These are phyloP conservation scores for Syritta pipiens DNA, from an alignment of 2,888 invertebrate genomes.

Conservation along the genomic window DNA sequence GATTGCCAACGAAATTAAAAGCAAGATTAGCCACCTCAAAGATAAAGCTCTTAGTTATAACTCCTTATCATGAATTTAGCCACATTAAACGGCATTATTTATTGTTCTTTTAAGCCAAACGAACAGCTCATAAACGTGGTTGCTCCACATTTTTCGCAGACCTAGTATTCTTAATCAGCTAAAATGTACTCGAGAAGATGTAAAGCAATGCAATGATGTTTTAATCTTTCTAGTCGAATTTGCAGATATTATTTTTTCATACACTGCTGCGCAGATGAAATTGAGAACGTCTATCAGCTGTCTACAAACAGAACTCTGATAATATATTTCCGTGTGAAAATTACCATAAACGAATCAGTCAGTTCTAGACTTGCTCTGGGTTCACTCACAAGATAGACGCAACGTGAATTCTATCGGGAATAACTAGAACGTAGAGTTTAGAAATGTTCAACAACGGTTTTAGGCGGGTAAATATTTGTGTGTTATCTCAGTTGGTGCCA, in stretches of 20 bases:
- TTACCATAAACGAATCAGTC: conserved; percentile 9
- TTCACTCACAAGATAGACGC: too few species aligned
- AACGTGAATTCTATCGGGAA: not conserved
- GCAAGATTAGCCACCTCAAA: too few species aligned
- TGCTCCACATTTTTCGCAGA: not conserved
- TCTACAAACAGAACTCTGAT: conserved; percentile 6
- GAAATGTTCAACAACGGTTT: conserved; percentile 25
- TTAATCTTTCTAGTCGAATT: too few species aligned
- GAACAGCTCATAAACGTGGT: not conserved
- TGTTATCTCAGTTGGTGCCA: not conserved
- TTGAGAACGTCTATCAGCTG: conserved; percentile 8
- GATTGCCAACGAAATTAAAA: too few species aligned
- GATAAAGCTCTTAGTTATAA: too few species aligned
- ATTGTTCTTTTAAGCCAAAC: not conserved
- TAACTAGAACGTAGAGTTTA: not conserved
- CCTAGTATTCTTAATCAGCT: not conserved
- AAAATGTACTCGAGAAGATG: not conserved
- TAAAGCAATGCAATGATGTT: too few species aligned
- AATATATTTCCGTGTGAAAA: conserved; percentile 19
- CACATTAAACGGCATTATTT: not conserved
- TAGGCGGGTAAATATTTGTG: conserved; percentile 23
- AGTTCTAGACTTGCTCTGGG: too few species aligned
- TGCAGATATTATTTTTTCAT: too few species aligned
- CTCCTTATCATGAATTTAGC: not conserved
- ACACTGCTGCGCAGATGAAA: too few species aligned